Evolutionary conservation across 2,113 vertebrate genomes (phyloP), one percentile per base, ranked within the genome.

Genomic region (Salvelinus fontinalis): DNA sequence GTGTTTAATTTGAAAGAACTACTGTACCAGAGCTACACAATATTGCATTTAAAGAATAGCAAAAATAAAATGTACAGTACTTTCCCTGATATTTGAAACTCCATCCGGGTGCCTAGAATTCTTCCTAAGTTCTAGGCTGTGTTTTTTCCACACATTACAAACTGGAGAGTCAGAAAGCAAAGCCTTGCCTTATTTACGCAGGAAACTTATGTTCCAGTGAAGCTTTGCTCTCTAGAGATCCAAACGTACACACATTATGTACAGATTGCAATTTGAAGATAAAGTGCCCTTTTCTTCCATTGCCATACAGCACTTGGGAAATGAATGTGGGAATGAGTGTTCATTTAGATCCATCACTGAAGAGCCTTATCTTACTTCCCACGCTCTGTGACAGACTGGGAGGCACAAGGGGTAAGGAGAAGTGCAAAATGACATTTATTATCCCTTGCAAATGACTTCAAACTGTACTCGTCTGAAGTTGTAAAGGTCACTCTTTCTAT

Each of bases 401-500:
- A 18, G 39, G 24, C 49, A 57, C 54, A 64, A 18, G 49, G 54
- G 68, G 71, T 48, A 54, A 27, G n/a, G 71, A 24, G 68, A n/a
- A 49, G 73, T 72, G 34, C 24, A 71, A 18, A 65, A 77, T 83
- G 67, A 73, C 39, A 70, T 73, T 67, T 75, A 77, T 79, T 71
- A 71, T 76, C 75, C 34, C 39, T 64, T 44, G 34, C 54, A 75
- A 65, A 62, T 68, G 70, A 75, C 70, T 48, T 54, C 65, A 65
- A 51, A 68, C 48, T 82, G 71, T 73, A 60, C 82, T 77, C 76
- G n/a, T 79, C 70, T 83, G 76, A 57, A 62, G 68, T 65, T 22
- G 68, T 59, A 76, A 75, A 86, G 83, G 81, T 86, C 75, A 75
- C 59, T 65, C 27, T 67, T 72, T 81, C 70, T 48, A 64, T 71